These are phyloP conservation scores for Upupa epops DNA, from an alignment of 2,113 vertebrate species.

Conservation along the genomic window DNA sequence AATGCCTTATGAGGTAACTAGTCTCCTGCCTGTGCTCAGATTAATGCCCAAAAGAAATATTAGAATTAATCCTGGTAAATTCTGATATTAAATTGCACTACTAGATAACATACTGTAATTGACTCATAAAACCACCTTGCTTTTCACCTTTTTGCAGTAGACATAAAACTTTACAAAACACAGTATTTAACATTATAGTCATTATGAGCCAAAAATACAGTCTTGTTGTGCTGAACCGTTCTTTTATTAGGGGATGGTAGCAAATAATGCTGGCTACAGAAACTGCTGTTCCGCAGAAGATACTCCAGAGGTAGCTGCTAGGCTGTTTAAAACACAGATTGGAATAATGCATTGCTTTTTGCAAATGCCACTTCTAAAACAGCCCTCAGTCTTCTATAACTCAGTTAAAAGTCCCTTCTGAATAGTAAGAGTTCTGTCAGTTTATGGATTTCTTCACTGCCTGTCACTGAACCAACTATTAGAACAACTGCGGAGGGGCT, in stretches of 20 bases:
- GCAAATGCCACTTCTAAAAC: not conserved
- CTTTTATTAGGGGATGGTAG: not conserved
- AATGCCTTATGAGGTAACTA: not conserved
- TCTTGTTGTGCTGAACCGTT: not conserved
- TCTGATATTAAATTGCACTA: too few species aligned
- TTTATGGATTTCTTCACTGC: not conserved
- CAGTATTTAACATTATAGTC: not conserved
- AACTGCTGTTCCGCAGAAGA: not conserved
- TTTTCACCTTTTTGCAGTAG: not conserved
- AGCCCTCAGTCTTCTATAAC: not conserved
- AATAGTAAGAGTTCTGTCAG: not conserved
- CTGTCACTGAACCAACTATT: not conserved
- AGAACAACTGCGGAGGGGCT: not conserved
- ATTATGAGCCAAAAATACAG: not conserved
- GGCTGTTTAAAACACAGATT: not conserved
- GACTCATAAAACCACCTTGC: not conserved
- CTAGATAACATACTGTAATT: not conserved
- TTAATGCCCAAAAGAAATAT: not conserved
- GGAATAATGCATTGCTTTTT: not conserved
- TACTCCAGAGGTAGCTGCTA: not conserved
- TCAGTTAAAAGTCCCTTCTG: not conserved
- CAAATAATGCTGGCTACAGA: not conserved
- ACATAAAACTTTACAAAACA: not conserved
- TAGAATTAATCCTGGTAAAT: too few species aligned
- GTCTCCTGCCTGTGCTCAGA: not conserved